Conservation (phyloP, 1,140 invertebrate genomes). For the Tetramorium parvispinum region DNA sequence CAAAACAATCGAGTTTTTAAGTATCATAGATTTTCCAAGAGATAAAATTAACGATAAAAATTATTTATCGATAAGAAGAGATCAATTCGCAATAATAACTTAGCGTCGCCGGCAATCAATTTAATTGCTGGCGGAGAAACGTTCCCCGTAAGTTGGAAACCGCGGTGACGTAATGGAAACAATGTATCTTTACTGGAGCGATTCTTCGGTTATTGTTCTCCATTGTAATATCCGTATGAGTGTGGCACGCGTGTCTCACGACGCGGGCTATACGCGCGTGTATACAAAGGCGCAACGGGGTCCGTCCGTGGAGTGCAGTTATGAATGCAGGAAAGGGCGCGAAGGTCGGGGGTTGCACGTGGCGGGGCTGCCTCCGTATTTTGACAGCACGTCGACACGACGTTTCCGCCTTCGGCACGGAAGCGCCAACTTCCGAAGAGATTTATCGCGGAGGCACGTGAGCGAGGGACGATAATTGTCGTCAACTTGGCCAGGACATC, state of each 20-base stretch:
- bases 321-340: slow-evolving; percentile 76
- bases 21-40: slow-evolving; percentile 56
- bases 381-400: slow-evolving; percentile 82
- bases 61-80: neutral
- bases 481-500: slow-evolving; percentile 45
- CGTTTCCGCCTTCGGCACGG: slow-evolving; percentile 76
- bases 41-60: neutral
- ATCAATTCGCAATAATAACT: neutral
- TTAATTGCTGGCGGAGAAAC: neutral
- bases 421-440: slow-evolving; percentile 73
- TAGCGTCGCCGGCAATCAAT: neutral
- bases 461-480: slow-evolving; percentile 66
- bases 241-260: slow-evolving; percentile 30
- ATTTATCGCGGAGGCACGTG: slow-evolving; percentile 72
- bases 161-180: neutral
- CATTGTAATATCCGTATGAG: slow-evolving; percentile 17
- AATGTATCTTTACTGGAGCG: neutral
- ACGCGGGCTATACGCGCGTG: slow-evolving; percentile 27
- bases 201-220: slow-evolving; percentile 16
- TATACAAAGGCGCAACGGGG: slow-evolving; percentile 62
- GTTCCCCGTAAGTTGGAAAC: neutral
- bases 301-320: slow-evolving; percentile 56
- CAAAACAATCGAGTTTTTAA: slow-evolving; percentile 22
- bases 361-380: slow-evolving; percentile 78
- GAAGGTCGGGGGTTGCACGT: slow-evolving; percentile 79